Evolutionary conservation across 23 tunicate genomes (phyloP).

Genomic region (Styela plicata): DNA sequence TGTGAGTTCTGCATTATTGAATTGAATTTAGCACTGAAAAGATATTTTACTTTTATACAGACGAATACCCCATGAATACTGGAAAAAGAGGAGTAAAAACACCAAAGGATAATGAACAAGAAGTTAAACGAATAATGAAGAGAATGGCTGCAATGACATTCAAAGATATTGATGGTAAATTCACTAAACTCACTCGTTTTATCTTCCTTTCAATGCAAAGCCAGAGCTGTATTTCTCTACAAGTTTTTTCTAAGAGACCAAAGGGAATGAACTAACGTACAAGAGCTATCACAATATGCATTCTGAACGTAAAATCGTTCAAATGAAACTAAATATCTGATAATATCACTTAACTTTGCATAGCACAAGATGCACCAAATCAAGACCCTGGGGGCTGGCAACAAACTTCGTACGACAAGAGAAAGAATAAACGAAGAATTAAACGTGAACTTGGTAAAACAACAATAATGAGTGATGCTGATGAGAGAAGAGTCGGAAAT

Average conservation of each 20-base stretch:
- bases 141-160: constrained; percentile 22
- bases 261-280: no score
- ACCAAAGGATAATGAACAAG: background rate
- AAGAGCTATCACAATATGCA: no score
- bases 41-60: constrained; percentile 7
- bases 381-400: constrained; percentile 43
- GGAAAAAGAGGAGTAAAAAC: background rate
- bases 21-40: no score
- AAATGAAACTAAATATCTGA: no score
- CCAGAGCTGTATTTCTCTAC: no score
- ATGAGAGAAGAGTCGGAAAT: constrained; percentile 23
- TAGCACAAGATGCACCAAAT: background rate
- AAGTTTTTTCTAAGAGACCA: no score
- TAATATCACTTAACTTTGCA: background rate
- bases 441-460: constrained; percentile 38
- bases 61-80: background rate
- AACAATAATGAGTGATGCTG: constrained; percentile 34
- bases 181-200: no score
- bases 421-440: constrained; percentile 24
- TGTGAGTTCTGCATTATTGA: no score
- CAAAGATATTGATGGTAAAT: background rate
- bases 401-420: constrained; percentile 7
- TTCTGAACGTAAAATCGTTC: no score
- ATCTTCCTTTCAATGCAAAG: no score
- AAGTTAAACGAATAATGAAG: background rate